Evolutionary conservation across 2,888 invertebrate species (phyloP), one percentile per base, ranked within the genome.

Genomic region (Drosophila ochracea): DNA sequence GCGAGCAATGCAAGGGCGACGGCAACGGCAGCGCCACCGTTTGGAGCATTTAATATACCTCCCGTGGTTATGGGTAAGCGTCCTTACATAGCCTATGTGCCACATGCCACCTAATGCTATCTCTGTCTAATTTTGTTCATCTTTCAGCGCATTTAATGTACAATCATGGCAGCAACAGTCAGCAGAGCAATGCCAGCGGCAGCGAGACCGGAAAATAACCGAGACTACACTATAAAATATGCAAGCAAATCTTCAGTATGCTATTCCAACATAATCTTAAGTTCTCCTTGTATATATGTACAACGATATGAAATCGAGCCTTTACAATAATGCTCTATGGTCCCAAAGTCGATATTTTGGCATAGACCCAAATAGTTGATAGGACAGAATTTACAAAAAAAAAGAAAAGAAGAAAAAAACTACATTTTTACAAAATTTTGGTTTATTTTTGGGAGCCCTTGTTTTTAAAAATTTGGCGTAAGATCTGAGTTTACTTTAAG

Each of bases 61-160:
- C 84, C 85, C 4, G 88, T 70, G 13, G 83, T 84, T 0, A 81
- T 84, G 84, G 84, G 84, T 84, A 84, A 59, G 59, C 19, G 16
- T 2, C 9, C 19, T 2, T 11, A 2, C 10, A 43, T 13, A 41
- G 13, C 2, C 37, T 4, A n/a, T 50, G 11, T 58, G 21, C 19
- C 13, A 28, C n/a, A n/a, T 31, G 9, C 25, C 35, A 63, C 21
- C 31, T 74, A 53, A 58, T 43, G 55, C 57, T 39, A 19, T 71
- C 55, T 50, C 54, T 53, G 39, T 61, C 57, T 30, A 1, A 19
- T 13, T 19, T 52, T 31, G 31, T 21, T 60, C 19, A 16, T 54
- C 30, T 30, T 54, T 30, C 73, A 84, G 84, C 88, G 5, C 84
- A 88, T 70, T 76, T 84, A 41, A 88, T 88, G 83, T 84, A 88